A percentile compares a stretch with the other conserved stretches of the same genome.
phyloP scores from a whole-genome alignment of 2,888 invertebrate species.

The Eristalis pertinax region DNA sequence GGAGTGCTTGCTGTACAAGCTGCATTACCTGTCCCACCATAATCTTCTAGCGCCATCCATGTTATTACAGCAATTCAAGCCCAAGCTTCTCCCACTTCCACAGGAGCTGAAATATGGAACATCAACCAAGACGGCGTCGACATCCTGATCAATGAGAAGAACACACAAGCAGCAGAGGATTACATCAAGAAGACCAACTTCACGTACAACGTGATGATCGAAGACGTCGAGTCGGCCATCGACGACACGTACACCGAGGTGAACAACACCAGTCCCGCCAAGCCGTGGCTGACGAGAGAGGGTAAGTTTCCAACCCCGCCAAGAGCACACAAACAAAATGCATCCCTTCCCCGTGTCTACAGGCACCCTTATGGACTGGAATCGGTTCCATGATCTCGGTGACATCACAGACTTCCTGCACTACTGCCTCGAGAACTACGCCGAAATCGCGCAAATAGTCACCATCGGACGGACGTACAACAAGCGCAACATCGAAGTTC shows the following conservation, averaged over 20 bases:
- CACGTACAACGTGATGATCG: slow-evolving; percentile 86
- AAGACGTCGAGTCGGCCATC: slow-evolving; percentile 90
- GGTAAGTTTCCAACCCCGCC: slow-evolving; percentile 51
- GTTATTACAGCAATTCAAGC: neutral
- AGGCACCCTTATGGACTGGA: slow-evolving; percentile 86
- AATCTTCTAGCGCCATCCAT: too few relatives aligned
- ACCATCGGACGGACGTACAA: slow-evolving; percentile 89
- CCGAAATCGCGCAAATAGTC: slow-evolving; percentile 87
- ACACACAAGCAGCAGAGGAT: slow-evolving; percentile 84
- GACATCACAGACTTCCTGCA: slow-evolving; percentile 88
- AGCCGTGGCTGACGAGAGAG: slow-evolving; percentile 78
- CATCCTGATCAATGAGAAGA: slow-evolving; percentile 84
- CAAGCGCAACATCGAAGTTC: slow-evolving; percentile 87
- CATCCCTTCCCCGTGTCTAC: neutral
- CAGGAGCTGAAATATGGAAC: slow-evolving; percentile 80
- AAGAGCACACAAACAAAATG: neutral
- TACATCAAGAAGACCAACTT: slow-evolving; percentile 85
- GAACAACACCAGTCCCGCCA: slow-evolving; percentile 84
- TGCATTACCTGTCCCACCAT: too few relatives aligned
- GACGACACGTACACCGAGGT: slow-evolving; percentile 84
- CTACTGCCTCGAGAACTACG: slow-evolving; percentile 86
- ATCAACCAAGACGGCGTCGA: slow-evolving; percentile 83
- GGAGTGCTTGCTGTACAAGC: too few relatives aligned
- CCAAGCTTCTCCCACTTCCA: neutral
- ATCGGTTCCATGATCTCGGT: slow-evolving; percentile 86